Base-by-base conservation (phyloP, 1,140 invertebrate genomes). In the Dinothrombium tinctorium region DNA sequence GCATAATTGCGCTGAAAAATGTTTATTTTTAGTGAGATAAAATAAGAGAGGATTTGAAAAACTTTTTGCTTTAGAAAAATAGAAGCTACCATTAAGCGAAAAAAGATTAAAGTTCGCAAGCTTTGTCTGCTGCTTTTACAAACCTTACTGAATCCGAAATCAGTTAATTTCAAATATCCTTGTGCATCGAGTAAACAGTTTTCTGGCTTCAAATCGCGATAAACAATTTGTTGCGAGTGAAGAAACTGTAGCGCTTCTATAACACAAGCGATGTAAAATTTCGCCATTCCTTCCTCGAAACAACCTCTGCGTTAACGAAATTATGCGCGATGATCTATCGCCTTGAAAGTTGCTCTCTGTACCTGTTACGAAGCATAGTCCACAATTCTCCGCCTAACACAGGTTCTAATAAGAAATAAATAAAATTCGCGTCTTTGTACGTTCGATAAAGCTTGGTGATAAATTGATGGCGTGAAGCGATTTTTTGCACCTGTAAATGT, bases 391-490 rank as follows among this genome's bases (percentile, higher is more conserved):
- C 33, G 12, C 39, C 39, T 12, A 40, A 19, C 56, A 89, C 89
- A 1, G 79, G 73, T 63, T 98, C 92, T 73, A 96, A 76, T 25
- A 98, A 59, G 64, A 96, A 90, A 57, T 96, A 98, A 4, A 96
- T 70, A 22, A 15, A 32, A 24, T 21, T 22, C 26, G 11, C 14
- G 35, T 24, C 20, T 55, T 84, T 81, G 58, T 80, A 96, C 2
- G 89, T 96, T 45, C 73, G 74, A 59, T 79, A 92, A 35, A 95
- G 65, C 64, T 92, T 92, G 17, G 95, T 87, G 42, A 96, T 87
- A 57, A 96, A 96, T 53, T 90, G 79, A 53, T 78, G 86, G 55
- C 89, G 81, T 33, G 87, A 80, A 59, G 95, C 87, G 43, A 80
- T 75, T 87, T 96, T 95, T 25, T 36, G 33, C 4, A 36, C 33